These are phyloP conservation scores for Syrmaticus mikado DNA, from an alignment of 2,113 vertebrate genomes.

Conservation along the genomic window DNA sequence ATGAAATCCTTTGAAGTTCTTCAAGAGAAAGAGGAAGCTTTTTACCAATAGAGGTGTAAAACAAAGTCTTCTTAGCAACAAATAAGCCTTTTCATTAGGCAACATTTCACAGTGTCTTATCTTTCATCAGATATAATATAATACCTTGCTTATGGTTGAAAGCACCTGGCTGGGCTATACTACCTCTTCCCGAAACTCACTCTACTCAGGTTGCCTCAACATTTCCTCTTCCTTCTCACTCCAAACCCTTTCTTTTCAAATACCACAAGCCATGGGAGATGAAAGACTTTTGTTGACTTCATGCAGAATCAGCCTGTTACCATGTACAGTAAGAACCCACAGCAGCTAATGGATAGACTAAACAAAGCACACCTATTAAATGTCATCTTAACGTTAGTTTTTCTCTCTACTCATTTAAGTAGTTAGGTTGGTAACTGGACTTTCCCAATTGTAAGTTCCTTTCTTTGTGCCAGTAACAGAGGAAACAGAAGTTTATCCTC, in stretches of 20 bases:
- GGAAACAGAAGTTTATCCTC: neutral
- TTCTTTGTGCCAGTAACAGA: neutral
- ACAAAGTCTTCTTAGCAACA: neutral
- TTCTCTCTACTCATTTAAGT: neutral
- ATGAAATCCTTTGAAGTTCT: neutral
- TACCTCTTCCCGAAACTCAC: neutral
- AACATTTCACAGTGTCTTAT: neutral
- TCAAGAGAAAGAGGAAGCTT: neutral
- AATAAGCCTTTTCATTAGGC: neutral
- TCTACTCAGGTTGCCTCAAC: neutral
- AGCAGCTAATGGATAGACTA: neutral
- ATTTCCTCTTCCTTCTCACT: neutral
- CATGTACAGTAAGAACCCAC: neutral
- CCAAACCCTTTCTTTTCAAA: neutral
- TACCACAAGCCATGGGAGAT: neutral
- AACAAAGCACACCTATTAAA: conserved; percentile 14
- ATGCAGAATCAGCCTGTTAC: neutral
- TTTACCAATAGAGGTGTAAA: neutral
- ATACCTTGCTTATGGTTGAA: neutral
- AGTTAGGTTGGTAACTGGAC: neutral
- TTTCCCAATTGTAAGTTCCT: neutral
- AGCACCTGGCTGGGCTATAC: neutral
- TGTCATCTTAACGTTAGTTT: neutral
- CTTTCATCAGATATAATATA: neutral
- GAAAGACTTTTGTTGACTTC: neutral